Evolutionary conservation across 1,140 invertebrate species (phyloP), one percentile per base, ranked within the genome.

Genomic region (Melipona quadrifasciata): DNA sequence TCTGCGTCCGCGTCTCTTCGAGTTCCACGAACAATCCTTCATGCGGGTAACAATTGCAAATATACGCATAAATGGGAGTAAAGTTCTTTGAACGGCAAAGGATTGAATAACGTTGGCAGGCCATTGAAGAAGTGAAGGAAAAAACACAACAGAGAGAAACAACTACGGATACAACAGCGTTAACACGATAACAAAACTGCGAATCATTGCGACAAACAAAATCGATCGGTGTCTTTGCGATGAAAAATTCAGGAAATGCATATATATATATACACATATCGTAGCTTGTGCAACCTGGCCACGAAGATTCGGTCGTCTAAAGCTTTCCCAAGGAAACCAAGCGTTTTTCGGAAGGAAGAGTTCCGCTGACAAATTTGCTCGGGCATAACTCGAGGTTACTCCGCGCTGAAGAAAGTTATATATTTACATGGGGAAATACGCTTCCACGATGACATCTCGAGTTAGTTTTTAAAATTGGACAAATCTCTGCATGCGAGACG

Each of bases 81-180:
- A 39, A 39, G 39, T 31, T 31, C 8, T 27, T 47, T 51, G 5
- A 78, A 78, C 34, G 19, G n/a, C 67, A 34, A 84, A 79, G 47
- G 76, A 57, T 78, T 31, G n/a, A 14, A 65, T 0, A 4, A 77
- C n/a, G 64, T 17, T 1, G 34, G 72, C 31, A 47, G 0, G 12
- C 71, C 64, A 58, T 39, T 3, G 34, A 84, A 79, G 61, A 79
- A 87, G 67, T 61, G 57, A 86, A 58, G 65, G 51, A 88, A 58
- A 78, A 78, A 64, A 51, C 51, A 34, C 17, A 58, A 72, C 16
- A 31, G 11, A 76, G 24, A 87, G 34, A 64, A 65, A 72, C 19
- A 71, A 68, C 39, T 76, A 71, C 72, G 27, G 76, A 64, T 57
- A 68, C 83, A 27, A 17, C 8, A 81, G 27, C 82, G 57, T 51